These are phyloP conservation scores for Diadromus collaris DNA, from an alignment of 2,888 invertebrate species.

Conservation along the genomic window DNA sequence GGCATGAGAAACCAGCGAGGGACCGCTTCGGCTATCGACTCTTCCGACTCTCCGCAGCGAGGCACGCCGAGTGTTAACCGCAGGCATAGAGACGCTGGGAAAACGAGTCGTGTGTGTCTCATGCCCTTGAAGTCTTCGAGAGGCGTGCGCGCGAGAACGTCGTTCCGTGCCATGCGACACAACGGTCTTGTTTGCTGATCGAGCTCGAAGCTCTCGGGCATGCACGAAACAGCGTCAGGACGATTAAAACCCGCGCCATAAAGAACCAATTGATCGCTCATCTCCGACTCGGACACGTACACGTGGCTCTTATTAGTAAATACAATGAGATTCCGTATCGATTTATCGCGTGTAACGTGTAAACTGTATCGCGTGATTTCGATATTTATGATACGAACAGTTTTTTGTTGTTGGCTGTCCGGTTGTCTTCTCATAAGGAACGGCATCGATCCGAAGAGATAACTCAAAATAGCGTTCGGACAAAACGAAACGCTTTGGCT, in stretches of 20 bases:
- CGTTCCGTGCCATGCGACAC: not conserved
- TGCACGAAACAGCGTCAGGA: not conserved
- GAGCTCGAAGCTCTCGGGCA: not conserved
- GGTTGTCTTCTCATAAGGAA: not conserved
- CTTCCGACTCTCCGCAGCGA: not conserved
- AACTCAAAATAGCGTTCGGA: not conserved
- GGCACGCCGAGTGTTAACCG: not conserved
- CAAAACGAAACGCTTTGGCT: not conserved
- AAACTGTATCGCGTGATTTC: not conserved
- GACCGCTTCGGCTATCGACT: constrained; percentile 25
- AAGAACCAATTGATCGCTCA: not conserved
- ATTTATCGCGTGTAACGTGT: constrained; percentile 3
- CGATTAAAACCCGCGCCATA: not conserved
- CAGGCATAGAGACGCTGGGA: not conserved
- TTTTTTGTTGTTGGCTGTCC: not conserved
- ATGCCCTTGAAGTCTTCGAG: constrained; percentile 23
- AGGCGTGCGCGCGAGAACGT: not conserved
- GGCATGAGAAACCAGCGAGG: constrained; percentile 4
- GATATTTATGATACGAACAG: not conserved
- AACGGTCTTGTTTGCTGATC: not conserved
- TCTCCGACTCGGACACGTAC: constrained; percentile 9
- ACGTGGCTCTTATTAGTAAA: constrained; percentile 5
- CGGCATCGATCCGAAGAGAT: not conserved
- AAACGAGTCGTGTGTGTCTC: not conserved
- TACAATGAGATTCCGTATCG: constrained; percentile 9